phyloP scores from a whole-genome alignment of 2,888 invertebrate species.

The Limnephilus rhombicus region DNA sequence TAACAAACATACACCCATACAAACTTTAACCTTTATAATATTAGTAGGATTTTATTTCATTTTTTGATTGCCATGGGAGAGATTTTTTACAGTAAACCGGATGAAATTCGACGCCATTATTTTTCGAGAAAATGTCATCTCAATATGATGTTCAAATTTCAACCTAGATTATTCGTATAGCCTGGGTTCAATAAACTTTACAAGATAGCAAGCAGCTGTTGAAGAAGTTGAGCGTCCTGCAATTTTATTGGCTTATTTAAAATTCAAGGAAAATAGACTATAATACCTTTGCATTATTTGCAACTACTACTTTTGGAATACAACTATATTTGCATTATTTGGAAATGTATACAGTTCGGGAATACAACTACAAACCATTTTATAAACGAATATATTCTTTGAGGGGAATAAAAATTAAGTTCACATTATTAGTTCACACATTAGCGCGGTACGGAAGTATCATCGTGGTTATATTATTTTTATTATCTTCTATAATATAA shows the following conservation, averaged over 20 bases:
- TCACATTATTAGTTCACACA: too few relatives aligned
- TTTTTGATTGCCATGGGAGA: too few relatives aligned
- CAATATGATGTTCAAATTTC: too few relatives aligned
- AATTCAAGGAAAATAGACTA: not conserved
- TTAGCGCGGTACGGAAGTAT: too few relatives aligned
- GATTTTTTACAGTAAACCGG: not conserved
- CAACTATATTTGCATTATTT: too few relatives aligned
- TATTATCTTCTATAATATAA: too few relatives aligned
- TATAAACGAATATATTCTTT: not conserved
- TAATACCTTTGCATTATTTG: not conserved
- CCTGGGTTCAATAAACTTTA: not conserved
- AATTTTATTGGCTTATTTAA: not conserved
- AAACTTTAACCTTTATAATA: too few relatives aligned
- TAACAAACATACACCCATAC: too few relatives aligned
- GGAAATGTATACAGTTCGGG: too few relatives aligned
- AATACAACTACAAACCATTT: not conserved
- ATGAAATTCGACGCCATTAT: not conserved
- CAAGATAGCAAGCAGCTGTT: not conserved
- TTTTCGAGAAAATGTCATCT: not conserved
- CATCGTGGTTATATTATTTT: not conserved
- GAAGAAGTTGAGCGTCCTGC: not conserved
- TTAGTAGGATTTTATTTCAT: too few relatives aligned
- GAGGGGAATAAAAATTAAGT: not conserved
- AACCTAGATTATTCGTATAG: not conserved
- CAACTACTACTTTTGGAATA: too few relatives aligned